These are phyloP conservation scores for Cheilosia vernalis DNA, from an alignment of 2,888 invertebrate species.

Conservation along the genomic window DNA sequence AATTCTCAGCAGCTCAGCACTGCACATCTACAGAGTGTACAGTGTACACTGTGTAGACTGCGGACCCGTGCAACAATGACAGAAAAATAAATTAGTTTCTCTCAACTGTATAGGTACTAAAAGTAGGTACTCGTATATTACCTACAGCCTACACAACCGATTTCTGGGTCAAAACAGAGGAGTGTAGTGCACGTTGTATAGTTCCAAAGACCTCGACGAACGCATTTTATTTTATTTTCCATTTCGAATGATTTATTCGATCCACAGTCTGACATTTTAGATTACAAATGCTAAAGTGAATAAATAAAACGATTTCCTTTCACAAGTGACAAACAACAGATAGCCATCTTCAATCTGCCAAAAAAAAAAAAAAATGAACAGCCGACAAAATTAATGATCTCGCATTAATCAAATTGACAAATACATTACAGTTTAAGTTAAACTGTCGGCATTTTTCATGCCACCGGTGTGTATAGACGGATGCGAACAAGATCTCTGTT, in stretches of 20 bases:
- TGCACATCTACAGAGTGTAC: conserved; percentile 7
- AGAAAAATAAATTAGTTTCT: conserved; percentile 27
- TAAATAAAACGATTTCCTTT: conserved; percentile 63
- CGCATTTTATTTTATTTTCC: conserved; percentile 5
- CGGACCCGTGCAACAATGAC: conserved; percentile 3
- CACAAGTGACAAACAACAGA: conserved; percentile 69
- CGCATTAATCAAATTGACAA: conserved; percentile 72
- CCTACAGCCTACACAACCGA: conserved; percentile 3
- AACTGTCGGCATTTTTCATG: conserved; percentile 48
- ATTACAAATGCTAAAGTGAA: conserved; percentile 55
- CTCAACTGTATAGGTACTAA: conserved; percentile 22
- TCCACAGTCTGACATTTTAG: conserved; percentile 49
- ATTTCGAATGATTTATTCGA: conserved; percentile 40
- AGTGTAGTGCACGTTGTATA: conserved; percentile 22
- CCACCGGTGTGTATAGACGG: background rate
- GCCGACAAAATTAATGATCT: conserved; percentile 48
- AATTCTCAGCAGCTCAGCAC: conserved; percentile 17
- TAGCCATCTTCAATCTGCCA: conserved; percentile 59
- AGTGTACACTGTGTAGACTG: background rate
- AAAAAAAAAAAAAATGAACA: conserved; percentile 20
- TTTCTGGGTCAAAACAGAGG: conserved; percentile 41
- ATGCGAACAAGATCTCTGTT: background rate
- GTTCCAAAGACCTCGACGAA: conserved; percentile 5
- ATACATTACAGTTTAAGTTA: conserved; percentile 61
- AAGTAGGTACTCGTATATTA: conserved; percentile 1